Percentiles rank a stretch among this genome's conserved stretches.
These are phyloP conservation scores for Drosophila setifemur DNA, from an alignment of 1,140 invertebrate genomes.

Conservation along the genomic window DNA sequence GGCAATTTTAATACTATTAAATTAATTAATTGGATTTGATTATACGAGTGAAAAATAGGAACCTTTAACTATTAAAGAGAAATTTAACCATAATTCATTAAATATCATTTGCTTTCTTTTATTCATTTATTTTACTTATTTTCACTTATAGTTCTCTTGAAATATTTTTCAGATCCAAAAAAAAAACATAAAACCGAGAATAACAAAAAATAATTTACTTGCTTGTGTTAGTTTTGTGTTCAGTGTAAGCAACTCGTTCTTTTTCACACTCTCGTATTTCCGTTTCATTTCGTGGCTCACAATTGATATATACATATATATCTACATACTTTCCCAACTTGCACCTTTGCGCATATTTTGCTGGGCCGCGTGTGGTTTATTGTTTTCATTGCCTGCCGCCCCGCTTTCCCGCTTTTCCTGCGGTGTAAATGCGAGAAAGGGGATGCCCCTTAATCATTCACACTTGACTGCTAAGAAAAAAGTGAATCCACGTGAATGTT, in stretches of 20 bases:
- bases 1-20: background rate
- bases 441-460: constrained; percentile 60
- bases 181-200: too few species aligned
- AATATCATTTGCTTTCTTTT: too few species aligned
- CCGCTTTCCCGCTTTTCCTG: constrained; percentile 6
- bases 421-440: too few species aligned
- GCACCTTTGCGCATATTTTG: constrained; percentile 32
- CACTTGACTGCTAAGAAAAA: constrained; percentile 47
- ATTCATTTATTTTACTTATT: too few species aligned
- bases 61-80: too few species aligned
- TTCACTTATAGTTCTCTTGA: too few species aligned
- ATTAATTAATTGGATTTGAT: too few species aligned
- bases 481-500: constrained; percentile 51
- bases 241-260: background rate
- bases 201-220: too few species aligned
- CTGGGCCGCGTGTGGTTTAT: constrained; percentile 6
- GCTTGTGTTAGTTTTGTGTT: background rate
- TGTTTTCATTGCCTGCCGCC: constrained; percentile 14
- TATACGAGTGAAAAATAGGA: too few species aligned
- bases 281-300: constrained; percentile 38
- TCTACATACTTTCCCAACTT: constrained; percentile 19
- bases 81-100: too few species aligned
- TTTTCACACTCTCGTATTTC: constrained; percentile 45
- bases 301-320: constrained; percentile 13
- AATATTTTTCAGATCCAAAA: too few species aligned